phyloP scores from a whole-genome alignment of 2,888 invertebrate species.

The Phaonia tiefii region DNA sequence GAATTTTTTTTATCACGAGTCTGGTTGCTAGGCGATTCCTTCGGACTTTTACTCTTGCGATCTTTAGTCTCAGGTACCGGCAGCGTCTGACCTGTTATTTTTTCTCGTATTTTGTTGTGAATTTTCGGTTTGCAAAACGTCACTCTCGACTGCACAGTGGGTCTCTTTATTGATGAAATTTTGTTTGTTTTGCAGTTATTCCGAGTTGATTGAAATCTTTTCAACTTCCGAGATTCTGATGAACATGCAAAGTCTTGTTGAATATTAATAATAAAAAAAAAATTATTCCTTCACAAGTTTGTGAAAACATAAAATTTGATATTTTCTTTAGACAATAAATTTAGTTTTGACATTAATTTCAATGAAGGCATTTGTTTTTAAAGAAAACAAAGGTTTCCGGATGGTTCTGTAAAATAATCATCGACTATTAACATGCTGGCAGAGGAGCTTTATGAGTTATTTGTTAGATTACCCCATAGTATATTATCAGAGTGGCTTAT shows the following conservation, averaged over 20 bases:
- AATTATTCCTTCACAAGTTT: conserved; percentile 57
- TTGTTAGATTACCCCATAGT: too few species aligned
- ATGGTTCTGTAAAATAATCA: too few species aligned
- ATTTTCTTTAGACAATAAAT: conserved; percentile 65
- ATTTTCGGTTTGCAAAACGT: conserved; percentile 20
- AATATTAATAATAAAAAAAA: conserved; percentile 66
- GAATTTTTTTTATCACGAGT: too few species aligned
- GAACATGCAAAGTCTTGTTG: conserved; percentile 44
- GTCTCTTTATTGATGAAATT: conserved; percentile 19
- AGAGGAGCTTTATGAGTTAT: too few species aligned
- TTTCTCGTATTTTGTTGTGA: conserved; percentile 35
- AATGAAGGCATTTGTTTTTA: background rate
- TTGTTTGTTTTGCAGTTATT: conserved; percentile 28
- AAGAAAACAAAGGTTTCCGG: too few species aligned
- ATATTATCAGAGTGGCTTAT: too few species aligned
- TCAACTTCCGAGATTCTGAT: conserved; percentile 32
- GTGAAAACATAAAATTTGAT: conserved; percentile 53
- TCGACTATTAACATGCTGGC: too few species aligned
- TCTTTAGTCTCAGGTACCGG: too few species aligned
- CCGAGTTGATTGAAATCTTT: background rate
- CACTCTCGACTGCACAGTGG: conserved; percentile 23
- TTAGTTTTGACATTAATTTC: conserved; percentile 66
- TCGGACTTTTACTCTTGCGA: too few species aligned
- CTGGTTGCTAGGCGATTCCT: too few species aligned
- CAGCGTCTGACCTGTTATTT: too few species aligned